These are phyloP conservation scores for Anoplophora glabripennis DNA, from an alignment of 1,140 invertebrate species.

Conservation along the genomic window DNA sequence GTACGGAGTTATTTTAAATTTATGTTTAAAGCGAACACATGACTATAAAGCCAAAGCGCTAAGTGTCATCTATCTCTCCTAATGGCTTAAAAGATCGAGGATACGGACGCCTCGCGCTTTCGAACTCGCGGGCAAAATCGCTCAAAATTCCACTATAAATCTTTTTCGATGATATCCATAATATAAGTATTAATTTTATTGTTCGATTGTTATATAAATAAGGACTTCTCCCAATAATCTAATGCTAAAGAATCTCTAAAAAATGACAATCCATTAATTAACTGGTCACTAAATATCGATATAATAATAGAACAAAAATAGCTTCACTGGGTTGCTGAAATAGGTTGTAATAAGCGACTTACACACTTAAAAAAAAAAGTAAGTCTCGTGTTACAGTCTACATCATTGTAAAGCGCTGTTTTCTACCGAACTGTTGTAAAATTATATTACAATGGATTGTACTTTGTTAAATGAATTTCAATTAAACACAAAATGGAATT, in stretches of 20 bases:
- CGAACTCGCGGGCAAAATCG: constrained; percentile 4
- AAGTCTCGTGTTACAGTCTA: constrained; percentile 24
- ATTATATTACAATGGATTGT: constrained; percentile 49
- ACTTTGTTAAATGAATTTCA: constrained; percentile 49
- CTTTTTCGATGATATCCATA: constrained; percentile 42
- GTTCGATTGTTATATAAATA: constrained; percentile 38
- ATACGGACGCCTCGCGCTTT: constrained; percentile 14
- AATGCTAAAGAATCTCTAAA: constrained; percentile 32
- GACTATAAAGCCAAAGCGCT: constrained; percentile 4
- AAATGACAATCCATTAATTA: constrained; percentile 34
- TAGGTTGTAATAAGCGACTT: constrained; percentile 16
- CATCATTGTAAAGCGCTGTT: constrained; percentile 38
- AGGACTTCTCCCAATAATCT: constrained; percentile 32
- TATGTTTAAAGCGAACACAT: no score
- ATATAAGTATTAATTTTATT: constrained; percentile 35
- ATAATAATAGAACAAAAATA: no score
- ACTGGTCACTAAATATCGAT: constrained; percentile 27
- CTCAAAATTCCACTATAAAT: constrained; percentile 17
- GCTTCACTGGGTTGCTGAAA: constrained; percentile 14
- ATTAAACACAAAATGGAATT: constrained; percentile 40
- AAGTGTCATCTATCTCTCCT: constrained; percentile 44
- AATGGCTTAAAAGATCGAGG: constrained; percentile 26
- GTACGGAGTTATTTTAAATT: no score
- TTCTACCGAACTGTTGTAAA: constrained; percentile 46
- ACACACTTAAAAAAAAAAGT: background rate